phyloP scores from a whole-genome alignment of 2,113 vertebrate genomes.

The Apteryx mantelli region DNA sequence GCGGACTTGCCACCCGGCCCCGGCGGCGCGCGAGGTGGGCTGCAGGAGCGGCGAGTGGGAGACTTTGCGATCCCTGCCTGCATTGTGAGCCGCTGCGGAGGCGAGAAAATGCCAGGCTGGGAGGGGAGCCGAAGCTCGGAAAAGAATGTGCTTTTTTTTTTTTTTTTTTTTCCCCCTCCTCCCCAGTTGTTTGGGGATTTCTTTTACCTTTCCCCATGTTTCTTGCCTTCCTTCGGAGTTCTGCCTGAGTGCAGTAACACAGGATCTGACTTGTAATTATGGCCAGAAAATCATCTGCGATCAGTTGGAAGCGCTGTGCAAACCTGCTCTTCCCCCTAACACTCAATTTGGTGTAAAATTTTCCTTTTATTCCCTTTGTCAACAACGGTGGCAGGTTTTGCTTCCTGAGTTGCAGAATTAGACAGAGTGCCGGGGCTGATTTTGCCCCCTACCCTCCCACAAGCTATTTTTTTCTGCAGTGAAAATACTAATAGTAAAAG shows the following conservation, averaged over 20 bases:
- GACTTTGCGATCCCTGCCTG: not conserved
- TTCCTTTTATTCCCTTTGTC: not conserved
- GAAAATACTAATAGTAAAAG: slow-evolving; percentile 28
- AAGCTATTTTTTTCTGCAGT: not conserved
- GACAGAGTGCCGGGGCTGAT: slow-evolving; percentile 19
- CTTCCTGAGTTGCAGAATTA: slow-evolving; percentile 11
- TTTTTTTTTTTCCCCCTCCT: no score
- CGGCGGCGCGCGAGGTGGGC: not conserved
- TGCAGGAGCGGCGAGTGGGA: not conserved
- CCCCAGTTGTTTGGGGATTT: fast-evolving
- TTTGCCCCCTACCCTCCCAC: slow-evolving; percentile 14
- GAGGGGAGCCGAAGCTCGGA: not conserved
- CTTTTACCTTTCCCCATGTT: not conserved
- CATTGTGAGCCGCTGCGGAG: not conserved
- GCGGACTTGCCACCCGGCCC: not conserved
- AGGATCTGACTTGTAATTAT: not conserved
- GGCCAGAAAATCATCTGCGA: not conserved
- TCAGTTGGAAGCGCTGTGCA: not conserved
- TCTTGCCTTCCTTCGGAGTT: not conserved
- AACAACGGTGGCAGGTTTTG: not conserved
- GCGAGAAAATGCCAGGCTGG: not conserved
- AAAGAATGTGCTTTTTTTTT: not conserved
- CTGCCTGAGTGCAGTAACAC: not conserved
- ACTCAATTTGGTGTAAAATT: not conserved
- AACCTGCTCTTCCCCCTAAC: not conserved